A percentile compares a stretch with the other conserved stretches of the same genome.
phyloP scores from a whole-genome alignment of 2,797 vertebrate species.

The Molothrus ater region DNA sequence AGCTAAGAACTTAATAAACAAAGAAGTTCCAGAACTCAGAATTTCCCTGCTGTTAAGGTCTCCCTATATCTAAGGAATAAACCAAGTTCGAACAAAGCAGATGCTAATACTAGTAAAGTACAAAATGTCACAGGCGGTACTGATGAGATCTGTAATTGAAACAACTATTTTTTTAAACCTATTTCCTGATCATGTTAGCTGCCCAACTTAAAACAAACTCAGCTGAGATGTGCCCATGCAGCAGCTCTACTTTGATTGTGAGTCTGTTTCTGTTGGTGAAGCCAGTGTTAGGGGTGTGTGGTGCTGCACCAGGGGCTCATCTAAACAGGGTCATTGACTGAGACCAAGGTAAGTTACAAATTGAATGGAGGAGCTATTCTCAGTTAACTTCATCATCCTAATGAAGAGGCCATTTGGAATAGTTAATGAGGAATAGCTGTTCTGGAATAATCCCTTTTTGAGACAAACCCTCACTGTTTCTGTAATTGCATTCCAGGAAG shows the following conservation, averaged over 20 bases:
- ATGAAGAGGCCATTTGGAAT: neutral
- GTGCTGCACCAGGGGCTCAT: neutral
- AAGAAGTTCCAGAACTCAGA: slow-evolving; percentile 35
- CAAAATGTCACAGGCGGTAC: neutral
- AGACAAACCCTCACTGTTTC: slow-evolving; percentile 52
- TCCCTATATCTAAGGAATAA: neutral
- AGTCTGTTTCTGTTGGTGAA: neutral
- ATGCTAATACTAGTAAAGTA: neutral
- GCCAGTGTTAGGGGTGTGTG: neutral
- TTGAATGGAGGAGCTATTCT: neutral
- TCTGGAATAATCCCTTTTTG: slow-evolving; percentile 38
- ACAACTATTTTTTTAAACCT: neutral
- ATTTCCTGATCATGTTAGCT: neutral
- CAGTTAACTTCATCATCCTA: neutral
- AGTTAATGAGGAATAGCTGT: slow-evolving; percentile 43
- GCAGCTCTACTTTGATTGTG: neutral
- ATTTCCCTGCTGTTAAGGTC: neutral
- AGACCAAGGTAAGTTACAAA: neutral
- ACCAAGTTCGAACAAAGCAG: neutral
- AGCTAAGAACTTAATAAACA: slow-evolving; percentile 56
- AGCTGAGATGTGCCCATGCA: neutral
- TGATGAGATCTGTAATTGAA: neutral
- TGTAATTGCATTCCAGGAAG: slow-evolving; percentile 52
- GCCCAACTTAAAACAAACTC: neutral
- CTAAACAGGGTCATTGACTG: neutral